Evolutionary conservation across 1,140 invertebrate species (phyloP).

Genomic region (Paraescarpia echinospica): DNA sequence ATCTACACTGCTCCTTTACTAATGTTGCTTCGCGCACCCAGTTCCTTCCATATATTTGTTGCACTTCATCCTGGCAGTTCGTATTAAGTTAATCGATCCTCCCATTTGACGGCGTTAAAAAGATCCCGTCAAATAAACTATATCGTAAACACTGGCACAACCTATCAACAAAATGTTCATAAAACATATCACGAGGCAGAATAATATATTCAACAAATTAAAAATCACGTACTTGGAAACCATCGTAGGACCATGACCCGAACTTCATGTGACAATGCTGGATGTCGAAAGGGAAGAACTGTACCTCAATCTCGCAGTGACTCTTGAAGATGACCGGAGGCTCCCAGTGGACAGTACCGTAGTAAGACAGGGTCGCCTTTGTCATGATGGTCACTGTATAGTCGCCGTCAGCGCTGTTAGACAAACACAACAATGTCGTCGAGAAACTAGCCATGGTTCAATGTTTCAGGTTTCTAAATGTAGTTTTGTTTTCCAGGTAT

Average conservation of each 20-base stretch:
- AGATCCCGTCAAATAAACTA: too few relatives aligned
- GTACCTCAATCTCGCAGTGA: conserved; percentile 97
- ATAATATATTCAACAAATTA: too few relatives aligned
- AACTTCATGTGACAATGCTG: conserved; percentile 85
- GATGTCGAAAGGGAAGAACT: conserved; percentile 81
- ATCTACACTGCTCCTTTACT: too few relatives aligned
- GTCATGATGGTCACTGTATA: conserved; percentile 63
- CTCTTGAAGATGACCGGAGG: conserved; percentile 99
- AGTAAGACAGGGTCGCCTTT: conserved; percentile 68
- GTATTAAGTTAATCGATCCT: too few relatives aligned
- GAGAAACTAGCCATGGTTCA: background rate
- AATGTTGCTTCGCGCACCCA: too few relatives aligned
- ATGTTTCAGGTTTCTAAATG: background rate
- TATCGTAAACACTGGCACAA: too few relatives aligned
- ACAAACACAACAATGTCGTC: background rate
- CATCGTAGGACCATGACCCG: conserved; percentile 86
- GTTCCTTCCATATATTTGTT: too few relatives aligned
- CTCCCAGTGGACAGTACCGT: conserved; percentile 92
- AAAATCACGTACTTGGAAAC: conserved; percentile 4
- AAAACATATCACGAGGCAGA: too few relatives aligned
- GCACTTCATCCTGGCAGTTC: too few relatives aligned
- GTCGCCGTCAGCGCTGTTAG: conserved; percentile 62
- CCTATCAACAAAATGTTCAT: too few relatives aligned
- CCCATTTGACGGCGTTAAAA: too few relatives aligned
- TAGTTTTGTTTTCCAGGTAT: background rate